Conservation (phyloP, 2,797 vertebrate genomes). For the Balearica regulorum region DNA sequence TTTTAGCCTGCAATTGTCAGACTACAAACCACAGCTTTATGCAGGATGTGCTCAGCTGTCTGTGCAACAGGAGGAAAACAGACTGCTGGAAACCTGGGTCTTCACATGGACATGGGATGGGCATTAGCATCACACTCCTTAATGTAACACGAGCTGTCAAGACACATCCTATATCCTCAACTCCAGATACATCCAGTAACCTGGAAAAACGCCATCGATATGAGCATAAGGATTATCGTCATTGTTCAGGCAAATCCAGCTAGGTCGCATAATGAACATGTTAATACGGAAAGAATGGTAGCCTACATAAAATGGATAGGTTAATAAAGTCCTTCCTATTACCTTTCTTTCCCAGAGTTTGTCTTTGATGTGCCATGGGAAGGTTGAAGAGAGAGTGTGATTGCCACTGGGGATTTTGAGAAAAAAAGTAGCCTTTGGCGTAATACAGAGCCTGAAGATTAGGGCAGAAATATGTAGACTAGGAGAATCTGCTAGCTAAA, state of each 20-base stretch:
- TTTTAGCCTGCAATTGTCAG: neutral
- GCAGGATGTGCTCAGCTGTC: neutral
- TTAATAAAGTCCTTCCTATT: conserved; percentile 24
- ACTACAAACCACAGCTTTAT: neutral
- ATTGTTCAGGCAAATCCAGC: conserved; percentile 26
- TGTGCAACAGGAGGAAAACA: neutral
- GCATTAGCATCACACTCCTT: neutral
- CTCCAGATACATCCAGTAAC: neutral
- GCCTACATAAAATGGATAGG: neutral
- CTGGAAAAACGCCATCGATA: neutral
- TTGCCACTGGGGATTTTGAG: neutral
- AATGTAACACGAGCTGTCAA: rapidly evolving
- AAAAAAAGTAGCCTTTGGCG: conserved; percentile 2
- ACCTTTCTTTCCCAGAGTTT: neutral
- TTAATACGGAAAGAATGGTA: neutral
- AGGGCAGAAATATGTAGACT: conserved; percentile 52
- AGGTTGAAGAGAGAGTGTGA: neutral
- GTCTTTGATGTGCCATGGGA: conserved; percentile 27
- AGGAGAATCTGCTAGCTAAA: conserved; percentile 62
- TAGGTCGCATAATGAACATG: neutral
- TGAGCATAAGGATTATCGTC: neutral
- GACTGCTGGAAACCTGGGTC: neutral
- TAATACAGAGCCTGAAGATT: conserved; percentile 63
- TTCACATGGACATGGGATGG: neutral
- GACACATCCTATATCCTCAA: neutral